Percentiles rank a stretch among this genome's conserved stretches.
Evolutionary conservation across 92 coral and sea anemone species (phyloP).

Genomic region (Epizoanthus fatuus): DNA sequence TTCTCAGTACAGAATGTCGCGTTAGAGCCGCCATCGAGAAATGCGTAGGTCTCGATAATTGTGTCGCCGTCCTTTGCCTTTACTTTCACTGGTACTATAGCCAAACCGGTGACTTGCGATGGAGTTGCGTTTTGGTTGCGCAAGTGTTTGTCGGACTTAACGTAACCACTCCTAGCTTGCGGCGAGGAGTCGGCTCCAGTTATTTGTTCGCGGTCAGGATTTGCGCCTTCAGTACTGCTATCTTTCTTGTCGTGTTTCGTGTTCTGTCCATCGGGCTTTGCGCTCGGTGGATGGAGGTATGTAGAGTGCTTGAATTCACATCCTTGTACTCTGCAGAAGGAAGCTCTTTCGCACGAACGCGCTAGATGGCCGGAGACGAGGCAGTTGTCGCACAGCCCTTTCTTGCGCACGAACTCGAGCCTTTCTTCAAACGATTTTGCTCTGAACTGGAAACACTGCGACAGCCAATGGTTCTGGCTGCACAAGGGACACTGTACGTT

Average conservation of each 20-base stretch:
- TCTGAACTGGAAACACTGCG: constrained; percentile 52
- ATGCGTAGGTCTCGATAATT: constrained; percentile 33
- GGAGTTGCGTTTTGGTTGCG: not conserved
- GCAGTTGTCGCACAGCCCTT: constrained; percentile 60
- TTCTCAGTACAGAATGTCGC: constrained; percentile 22
- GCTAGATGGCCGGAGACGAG: constrained; percentile 39
- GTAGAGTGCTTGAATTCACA: constrained; percentile 41
- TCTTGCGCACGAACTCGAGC: constrained; percentile 41
- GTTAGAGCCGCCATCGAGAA: constrained; percentile 39
- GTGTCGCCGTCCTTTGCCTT: constrained; percentile 17
- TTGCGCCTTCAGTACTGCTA: not conserved
- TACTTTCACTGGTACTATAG: constrained; percentile 46
- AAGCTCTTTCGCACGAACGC: constrained; percentile 32
- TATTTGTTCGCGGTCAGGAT: not conserved
- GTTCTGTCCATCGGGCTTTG: not conserved
- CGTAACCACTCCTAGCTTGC: constrained; percentile 24
- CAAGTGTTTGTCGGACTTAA: not conserved
- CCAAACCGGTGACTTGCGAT: not conserved
- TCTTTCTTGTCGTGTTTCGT: not conserved
- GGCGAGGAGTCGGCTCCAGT: not conserved
- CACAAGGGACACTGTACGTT: constrained; percentile 43
- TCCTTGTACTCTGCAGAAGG: constrained; percentile 56
- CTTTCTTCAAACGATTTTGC: constrained; percentile 30
- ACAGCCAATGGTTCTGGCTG: constrained; percentile 48
- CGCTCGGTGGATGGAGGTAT: constrained; percentile 36